Conservation (phyloP, 2,113 vertebrate genomes). For the Connochaetes taurinus region DNA sequence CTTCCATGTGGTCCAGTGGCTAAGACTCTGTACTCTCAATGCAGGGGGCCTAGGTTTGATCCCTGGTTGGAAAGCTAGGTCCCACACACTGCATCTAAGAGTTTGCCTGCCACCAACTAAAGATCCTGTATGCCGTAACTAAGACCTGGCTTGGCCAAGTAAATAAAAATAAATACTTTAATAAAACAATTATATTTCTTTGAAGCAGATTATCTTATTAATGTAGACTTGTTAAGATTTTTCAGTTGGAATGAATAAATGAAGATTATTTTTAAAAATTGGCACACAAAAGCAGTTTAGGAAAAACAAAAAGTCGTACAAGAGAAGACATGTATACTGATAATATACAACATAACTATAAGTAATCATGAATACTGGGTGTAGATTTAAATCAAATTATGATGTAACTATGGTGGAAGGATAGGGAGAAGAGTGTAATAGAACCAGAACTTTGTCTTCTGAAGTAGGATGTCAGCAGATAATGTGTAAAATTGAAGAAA, state of each 20-base stretch:
- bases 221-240: neutral
- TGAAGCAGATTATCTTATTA: neutral
- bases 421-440: neutral
- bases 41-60: neutral
- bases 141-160: neutral
- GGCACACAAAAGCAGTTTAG: neutral
- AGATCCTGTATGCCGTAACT: neutral
- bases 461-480: neutral
- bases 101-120: neutral
- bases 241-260: neutral
- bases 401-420: neutral
- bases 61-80: neutral
- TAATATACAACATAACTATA: neutral
- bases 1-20: neutral
- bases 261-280: neutral
- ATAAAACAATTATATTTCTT: neutral
- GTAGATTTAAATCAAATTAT: neutral
- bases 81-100: neutral
- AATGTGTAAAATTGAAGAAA: neutral
- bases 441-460: neutral
- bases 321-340: neutral
- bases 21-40: neutral
- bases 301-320: neutral
- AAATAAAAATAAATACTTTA: neutral
- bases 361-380: neutral